These are phyloP conservation scores for Zenarchopterus dispar DNA, from an alignment of 2,797 vertebrate species.

Conservation along the genomic window DNA sequence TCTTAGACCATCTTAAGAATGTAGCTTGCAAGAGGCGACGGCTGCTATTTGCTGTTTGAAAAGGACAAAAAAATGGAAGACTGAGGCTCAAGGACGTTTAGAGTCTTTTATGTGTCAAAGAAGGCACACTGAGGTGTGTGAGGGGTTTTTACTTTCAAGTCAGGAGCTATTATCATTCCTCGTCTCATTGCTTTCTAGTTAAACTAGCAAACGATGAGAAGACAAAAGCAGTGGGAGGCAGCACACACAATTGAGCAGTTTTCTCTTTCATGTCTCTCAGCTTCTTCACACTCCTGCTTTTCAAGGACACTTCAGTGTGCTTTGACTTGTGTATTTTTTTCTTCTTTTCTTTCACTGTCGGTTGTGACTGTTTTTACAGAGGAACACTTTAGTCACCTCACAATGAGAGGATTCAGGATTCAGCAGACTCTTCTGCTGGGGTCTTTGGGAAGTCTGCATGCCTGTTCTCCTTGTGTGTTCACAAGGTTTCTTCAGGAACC, in stretches of 20 bases:
- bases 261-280: constrained; percentile 10
- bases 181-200: constrained; percentile 49
- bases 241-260: constrained; percentile 50
- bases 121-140: constrained; percentile 31
- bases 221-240: constrained; percentile 48
- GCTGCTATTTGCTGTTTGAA: constrained; percentile 15
- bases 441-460: background rate
- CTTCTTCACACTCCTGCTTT: constrained; percentile 42
- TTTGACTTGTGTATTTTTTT: constrained; percentile 27
- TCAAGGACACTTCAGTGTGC: constrained; percentile 54
- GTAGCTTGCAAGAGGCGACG: constrained; percentile 25
- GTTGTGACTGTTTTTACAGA: constrained; percentile 29
- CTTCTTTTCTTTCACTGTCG: constrained; percentile 18
- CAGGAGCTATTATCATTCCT: constrained; percentile 54
- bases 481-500: background rate
- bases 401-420: background rate
- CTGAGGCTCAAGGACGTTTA: constrained; percentile 59
- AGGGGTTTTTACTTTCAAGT: constrained; percentile 49
- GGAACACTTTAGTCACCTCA: background rate
- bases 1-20: constrained; percentile 50
- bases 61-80: constrained; percentile 55
- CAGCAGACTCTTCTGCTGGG: background rate
- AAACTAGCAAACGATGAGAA: constrained; percentile 56
- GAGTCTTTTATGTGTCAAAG: constrained; percentile 55
- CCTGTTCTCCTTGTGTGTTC: background rate